Evolutionary conservation across 35 echinoderm and acorn worm genomes (phyloP).

Genomic region (Amphiura filiformis): DNA sequence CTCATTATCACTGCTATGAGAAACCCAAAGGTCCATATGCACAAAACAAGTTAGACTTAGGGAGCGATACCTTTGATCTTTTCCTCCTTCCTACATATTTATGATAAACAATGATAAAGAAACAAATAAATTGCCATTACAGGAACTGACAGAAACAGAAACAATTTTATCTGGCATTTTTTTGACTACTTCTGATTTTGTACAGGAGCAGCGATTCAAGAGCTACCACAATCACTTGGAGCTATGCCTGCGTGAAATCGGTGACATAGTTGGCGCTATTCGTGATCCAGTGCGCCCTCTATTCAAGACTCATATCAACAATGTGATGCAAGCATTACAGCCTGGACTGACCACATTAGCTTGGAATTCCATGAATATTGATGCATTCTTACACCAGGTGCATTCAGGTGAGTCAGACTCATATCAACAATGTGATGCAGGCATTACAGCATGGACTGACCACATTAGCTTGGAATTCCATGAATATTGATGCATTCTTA

Average conservation of each 20-base stretch:
- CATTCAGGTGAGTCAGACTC: constrained; percentile 30
- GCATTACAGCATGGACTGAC: constrained; percentile 82
- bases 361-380: constrained; percentile 99
- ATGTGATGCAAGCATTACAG: constrained; percentile 75
- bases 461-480: constrained; percentile 90
- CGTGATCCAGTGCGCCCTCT: constrained; percentile 65
- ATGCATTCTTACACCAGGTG: constrained; percentile 91
- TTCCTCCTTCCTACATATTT: no score
- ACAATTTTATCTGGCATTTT: no score
- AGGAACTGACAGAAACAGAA: no score
- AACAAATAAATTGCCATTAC: no score
- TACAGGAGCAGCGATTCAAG: constrained; percentile 95
- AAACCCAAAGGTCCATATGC: no score
- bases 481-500: constrained; percentile 98
- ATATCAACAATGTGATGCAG: constrained; percentile 64
- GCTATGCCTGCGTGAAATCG: constrained; percentile 82
- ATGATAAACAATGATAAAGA: no score
- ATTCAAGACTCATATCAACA: constrained; percentile 70
- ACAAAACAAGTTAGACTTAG: no score
- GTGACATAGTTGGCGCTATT: constrained; percentile 48
- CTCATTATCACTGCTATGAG: no score
- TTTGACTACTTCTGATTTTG: no score
- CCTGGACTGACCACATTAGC: constrained; percentile 85
- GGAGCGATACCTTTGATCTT: no score
- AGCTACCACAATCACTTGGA: constrained; percentile 92